A percentile compares a stretch with the other conserved stretches of the same genome.
Evolutionary conservation across 2,113 vertebrate genomes (phyloP).

Genomic region (Herpailurus yagouaroundi): DNA sequence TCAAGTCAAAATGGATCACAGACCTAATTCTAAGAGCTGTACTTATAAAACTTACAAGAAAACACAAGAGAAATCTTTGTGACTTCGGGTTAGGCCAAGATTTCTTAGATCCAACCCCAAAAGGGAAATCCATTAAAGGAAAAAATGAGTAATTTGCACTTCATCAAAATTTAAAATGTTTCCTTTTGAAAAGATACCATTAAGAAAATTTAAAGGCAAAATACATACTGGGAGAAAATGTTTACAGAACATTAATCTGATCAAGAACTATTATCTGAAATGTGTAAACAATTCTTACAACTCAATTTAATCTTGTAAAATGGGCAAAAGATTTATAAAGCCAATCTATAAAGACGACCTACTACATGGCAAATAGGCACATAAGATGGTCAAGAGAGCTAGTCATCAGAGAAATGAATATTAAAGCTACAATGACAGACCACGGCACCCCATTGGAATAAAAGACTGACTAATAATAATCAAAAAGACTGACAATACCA

Average conservation of each 20-base stretch:
- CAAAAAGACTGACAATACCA: not conserved
- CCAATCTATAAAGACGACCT: not conserved
- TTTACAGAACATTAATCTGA: not conserved
- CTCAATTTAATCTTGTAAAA: not conserved
- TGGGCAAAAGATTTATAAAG: not conserved
- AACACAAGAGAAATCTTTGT: not conserved
- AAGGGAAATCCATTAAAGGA: not conserved
- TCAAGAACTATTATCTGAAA: not conserved
- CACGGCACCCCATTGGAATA: not conserved
- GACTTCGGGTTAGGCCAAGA: not conserved
- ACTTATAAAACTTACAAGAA: not conserved
- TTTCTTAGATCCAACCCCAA: not conserved
- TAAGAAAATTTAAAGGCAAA: not conserved
- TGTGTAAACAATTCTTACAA: not conserved
- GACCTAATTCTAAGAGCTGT: not conserved
- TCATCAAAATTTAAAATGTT: not conserved
- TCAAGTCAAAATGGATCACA: not conserved
- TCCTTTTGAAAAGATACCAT: not conserved
- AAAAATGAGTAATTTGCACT: not conserved
- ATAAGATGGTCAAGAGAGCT: not conserved
- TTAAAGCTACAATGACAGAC: not conserved
- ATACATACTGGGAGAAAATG: not conserved
- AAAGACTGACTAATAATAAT: not conserved
- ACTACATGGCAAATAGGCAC: not conserved
- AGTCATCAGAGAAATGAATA: not conserved